Base-by-base conservation (phyloP, 2,888 invertebrate species). In the Formica aserva region DNA sequence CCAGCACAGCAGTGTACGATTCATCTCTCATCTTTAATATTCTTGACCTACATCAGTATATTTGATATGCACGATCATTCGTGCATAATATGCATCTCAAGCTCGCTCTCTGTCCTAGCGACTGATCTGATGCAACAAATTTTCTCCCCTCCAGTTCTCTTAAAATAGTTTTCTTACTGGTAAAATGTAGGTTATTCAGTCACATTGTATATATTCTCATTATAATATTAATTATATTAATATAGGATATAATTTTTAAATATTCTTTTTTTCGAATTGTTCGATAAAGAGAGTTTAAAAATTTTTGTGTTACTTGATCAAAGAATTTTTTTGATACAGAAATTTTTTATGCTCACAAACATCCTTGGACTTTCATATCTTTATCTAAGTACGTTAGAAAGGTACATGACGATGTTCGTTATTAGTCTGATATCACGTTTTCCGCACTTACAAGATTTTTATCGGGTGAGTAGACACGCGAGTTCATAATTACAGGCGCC, bases 1-100 rank as follows among this genome's bases (percentile, higher is more conserved):
- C 8, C 26, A n/a, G 13, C n/a, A 3, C 29, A 5, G 8, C 3
- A 15, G 15, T 18, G 48, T 9, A 41, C n/a, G 63, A 83, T 41
- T 72, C 66, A 48, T 60, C 72, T 78, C 35, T 83, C 72, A 35
- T 72, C 66, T 72, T 80, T 83, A 80, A 83, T 60, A 78, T 35
- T 74, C 74, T 80, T 84, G 74, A 62, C 62, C 84, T 52, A 62
- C 35, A 32, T 69, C 6, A 48, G 35, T 62, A 55, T 62, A 67
- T 65, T 69, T 62, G 63, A 41, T 63, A 35, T 55, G 26, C 41
- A n/a, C 29, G 41, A 29, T 45, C 60, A 45, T 74, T 38, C 41
- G 18, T 29, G 74, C n/a, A 60, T 41, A 62, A 62, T 62, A 45
- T 62, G 15, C 29, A 74, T 62, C 41, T 15, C 1, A 45, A 74